These are phyloP conservation scores for Globodera rostochiensis DNA, from an alignment of 1,140 invertebrate genomes.

Conservation along the genomic window DNA sequence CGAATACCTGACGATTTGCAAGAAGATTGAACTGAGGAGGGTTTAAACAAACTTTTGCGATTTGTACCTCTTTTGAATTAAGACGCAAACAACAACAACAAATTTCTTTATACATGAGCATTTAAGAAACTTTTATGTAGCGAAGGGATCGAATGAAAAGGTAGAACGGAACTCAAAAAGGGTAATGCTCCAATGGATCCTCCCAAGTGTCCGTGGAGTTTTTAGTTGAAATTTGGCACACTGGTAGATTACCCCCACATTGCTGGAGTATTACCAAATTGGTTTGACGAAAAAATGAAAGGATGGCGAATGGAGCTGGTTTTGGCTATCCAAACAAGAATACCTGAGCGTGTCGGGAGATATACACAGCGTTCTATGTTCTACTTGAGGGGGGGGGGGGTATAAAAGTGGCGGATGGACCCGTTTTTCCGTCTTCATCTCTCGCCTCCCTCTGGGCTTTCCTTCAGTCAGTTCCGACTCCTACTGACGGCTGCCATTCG, in stretches of 20 bases:
- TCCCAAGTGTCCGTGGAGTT: no score
- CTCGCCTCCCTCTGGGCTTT: background rate
- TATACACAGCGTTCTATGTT: background rate
- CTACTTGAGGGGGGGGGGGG: no score
- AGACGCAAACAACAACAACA: no score
- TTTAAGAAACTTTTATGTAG: no score
- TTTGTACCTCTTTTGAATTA: no score
- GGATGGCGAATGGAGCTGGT: background rate
- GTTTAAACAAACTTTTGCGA: no score
- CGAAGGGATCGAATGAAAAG: no score
- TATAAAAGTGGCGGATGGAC: background rate
- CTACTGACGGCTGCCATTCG: background rate
- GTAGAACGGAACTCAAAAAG: no score
- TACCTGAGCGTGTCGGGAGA: background rate
- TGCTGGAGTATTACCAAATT: background rate
- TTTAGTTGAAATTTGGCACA: no score
- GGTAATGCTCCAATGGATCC: no score
- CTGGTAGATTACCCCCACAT: background rate
- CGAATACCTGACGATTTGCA: slow-evolving; percentile 23
- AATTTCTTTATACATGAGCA: no score
- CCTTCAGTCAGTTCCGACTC: background rate
- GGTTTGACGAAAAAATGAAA: background rate
- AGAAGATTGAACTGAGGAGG: slow-evolving; percentile 12
- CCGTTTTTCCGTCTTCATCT: background rate
- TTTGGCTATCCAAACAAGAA: background rate